Conservation (phyloP, 92 coral and sea anemone species). For the Phymanthus crucifer region DNA sequence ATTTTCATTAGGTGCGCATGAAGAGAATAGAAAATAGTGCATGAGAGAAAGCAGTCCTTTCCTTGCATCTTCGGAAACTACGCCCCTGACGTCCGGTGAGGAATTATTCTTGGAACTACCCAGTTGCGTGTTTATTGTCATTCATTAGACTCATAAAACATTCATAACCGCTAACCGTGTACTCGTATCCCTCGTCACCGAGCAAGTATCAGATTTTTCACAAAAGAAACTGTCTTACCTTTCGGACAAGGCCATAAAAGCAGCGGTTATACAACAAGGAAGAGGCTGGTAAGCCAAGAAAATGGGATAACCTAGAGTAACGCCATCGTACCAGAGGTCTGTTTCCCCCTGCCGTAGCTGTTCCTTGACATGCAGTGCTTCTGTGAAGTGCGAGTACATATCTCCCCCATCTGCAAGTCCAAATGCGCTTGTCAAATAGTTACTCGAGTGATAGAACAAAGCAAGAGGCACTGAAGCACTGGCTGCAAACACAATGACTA, state of each 20-base stretch:
- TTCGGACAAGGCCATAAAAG: slow-evolving; percentile 54
- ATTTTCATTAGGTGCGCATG: too few species aligned
- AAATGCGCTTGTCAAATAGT: slow-evolving; percentile 44
- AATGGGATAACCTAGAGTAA: slow-evolving; percentile 71
- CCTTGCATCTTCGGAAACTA: neutral
- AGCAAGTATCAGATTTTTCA: neutral
- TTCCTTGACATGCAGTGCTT: slow-evolving; percentile 53
- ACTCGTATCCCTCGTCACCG: neutral
- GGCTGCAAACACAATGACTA: slow-evolving; percentile 42
- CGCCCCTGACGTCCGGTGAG: neutral
- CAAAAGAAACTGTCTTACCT: slow-evolving; percentile 39
- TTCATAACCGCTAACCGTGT: neutral
- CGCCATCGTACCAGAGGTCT: slow-evolving; percentile 69
- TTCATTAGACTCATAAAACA: neutral
- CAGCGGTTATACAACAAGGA: slow-evolving; percentile 61
- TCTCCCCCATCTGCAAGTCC: slow-evolving; percentile 73
- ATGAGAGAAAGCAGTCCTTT: neutral
- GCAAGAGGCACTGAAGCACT: slow-evolving; percentile 59
- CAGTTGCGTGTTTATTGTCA: neutral
- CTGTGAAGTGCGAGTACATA: slow-evolving; percentile 61
- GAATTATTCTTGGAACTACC: neutral
- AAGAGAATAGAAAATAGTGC: neutral
- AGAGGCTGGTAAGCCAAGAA: slow-evolving; percentile 75
- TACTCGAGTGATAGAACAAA: slow-evolving; percentile 38
- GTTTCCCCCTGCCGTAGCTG: slow-evolving; percentile 54